phyloP scores from a whole-genome alignment of 2,113 vertebrate species.

The Oncorhynchus keta region DNA sequence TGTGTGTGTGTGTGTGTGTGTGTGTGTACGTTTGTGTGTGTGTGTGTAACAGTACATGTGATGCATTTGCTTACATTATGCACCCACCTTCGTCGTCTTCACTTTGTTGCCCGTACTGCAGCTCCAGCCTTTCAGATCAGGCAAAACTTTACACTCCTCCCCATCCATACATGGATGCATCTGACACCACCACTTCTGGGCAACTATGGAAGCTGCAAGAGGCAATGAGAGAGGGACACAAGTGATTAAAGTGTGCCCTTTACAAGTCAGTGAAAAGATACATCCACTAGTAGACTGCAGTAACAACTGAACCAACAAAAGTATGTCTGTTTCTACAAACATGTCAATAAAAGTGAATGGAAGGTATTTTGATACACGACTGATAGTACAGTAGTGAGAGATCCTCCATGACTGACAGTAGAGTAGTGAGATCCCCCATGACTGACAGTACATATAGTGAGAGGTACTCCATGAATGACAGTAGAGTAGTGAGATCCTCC shows the following conservation, averaged over 20 bases:
- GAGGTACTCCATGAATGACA: too few species aligned
- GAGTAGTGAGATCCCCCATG: too few species aligned
- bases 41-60: too few species aligned
- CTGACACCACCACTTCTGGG: constrained; percentile 99
- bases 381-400: not conserved
- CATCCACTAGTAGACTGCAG: not conserved
- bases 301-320: constrained; percentile 5
- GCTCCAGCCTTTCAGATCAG: constrained; percentile 97
- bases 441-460: too few species aligned
- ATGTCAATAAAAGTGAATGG: constrained; percentile 28
- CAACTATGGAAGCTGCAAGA: constrained; percentile 87
- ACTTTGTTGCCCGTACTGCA: constrained; percentile 98
- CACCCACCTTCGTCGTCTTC: constrained; percentile 94
- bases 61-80: too few species aligned
- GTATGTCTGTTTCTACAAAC: constrained; percentile 10
- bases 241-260: constrained; percentile 13
- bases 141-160: constrained; percentile 95
- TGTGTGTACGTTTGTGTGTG: too few species aligned
- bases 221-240: constrained; percentile 6
- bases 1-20: not conserved
- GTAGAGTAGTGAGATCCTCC: too few species aligned
- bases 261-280: not conserved
- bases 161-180: constrained; percentile 95
- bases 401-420: too few species aligned
- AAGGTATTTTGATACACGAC: constrained; percentile 28